A percentile compares a stretch with the other conserved stretches of the same genome.
Evolutionary conservation across 2,797 vertebrate genomes (phyloP).

Genomic region (Bradypodion ventrale): DNA sequence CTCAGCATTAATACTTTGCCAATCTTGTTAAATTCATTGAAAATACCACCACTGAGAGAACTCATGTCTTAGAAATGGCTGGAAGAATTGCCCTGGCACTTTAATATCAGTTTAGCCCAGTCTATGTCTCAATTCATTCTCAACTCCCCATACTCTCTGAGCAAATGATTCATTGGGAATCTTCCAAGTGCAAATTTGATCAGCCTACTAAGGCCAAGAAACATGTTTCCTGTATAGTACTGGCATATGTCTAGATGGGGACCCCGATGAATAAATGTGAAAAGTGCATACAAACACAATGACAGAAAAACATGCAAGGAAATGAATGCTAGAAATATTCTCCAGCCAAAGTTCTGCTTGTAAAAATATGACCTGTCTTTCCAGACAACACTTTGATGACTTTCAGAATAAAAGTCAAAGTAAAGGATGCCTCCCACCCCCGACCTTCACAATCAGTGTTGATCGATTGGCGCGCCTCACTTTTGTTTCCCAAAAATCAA

Average conservation of each 20-base stretch:
- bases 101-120: not conserved
- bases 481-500: slow-evolving; percentile 93
- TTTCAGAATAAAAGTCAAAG: slow-evolving; percentile 69
- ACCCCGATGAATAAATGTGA: slow-evolving; percentile 26
- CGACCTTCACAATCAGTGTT: slow-evolving; percentile 90
- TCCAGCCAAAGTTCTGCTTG: slow-evolving; percentile 25
- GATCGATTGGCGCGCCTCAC: slow-evolving; percentile 89
- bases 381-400: slow-evolving; percentile 64
- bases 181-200: slow-evolving; percentile 39
- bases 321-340: slow-evolving; percentile 14
- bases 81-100: not conserved
- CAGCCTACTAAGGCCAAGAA: slow-evolving; percentile 7
- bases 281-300: slow-evolving; percentile 47
- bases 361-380: slow-evolving; percentile 61
- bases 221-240: slow-evolving; percentile 25
- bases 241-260: slow-evolving; percentile 9
- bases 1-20: not conserved
- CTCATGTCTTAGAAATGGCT: not conserved
- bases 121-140: slow-evolving; percentile 6
- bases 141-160: slow-evolving; percentile 21
- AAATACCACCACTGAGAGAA: not conserved
- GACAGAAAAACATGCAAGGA: slow-evolving; percentile 41
- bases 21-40: not conserved
- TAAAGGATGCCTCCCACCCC: slow-evolving; percentile 74
- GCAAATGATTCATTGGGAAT: slow-evolving; percentile 53